A percentile compares a stretch with the other conserved stretches of the same genome.
Conservation (phyloP, 1,140 invertebrate genomes). For the Apis dorsata region DNA sequence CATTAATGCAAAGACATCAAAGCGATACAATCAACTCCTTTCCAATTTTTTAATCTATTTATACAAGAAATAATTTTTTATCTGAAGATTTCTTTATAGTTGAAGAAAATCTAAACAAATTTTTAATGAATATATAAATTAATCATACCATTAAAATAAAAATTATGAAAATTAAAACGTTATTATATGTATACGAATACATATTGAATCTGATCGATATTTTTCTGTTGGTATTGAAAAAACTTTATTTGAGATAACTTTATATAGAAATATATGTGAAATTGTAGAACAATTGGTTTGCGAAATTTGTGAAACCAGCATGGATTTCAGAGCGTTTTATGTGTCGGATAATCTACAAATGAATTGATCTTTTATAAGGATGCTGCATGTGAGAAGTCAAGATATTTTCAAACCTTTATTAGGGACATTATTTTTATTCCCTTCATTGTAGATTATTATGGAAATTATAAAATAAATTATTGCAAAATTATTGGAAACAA, state of each 20-base stretch:
- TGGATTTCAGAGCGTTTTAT: background rate
- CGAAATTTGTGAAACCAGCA: background rate
- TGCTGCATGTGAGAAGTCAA: too few species aligned
- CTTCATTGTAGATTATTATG: too few species aligned
- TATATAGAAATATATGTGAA: too few species aligned
- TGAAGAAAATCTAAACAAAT: too few species aligned
- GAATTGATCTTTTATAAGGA: background rate
- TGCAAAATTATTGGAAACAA: too few species aligned
- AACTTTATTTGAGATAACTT: background rate
- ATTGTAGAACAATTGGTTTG: background rate
- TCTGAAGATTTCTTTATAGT: background rate
- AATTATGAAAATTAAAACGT: too few species aligned
- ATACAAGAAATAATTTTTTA: too few species aligned
- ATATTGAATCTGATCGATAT: background rate
- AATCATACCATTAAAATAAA: too few species aligned
- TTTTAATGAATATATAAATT: too few species aligned
- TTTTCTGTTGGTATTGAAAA: background rate
- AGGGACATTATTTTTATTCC: background rate
- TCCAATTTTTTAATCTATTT: too few species aligned
- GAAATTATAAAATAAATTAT: too few species aligned
- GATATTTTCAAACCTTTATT: background rate
- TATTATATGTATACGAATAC: too few species aligned
- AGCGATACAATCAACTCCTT: background rate
- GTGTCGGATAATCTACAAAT: background rate
- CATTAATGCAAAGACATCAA: background rate